Evolutionary conservation across 2,888 invertebrate species (phyloP), one percentile per base, ranked within the genome.

Genomic region (Stenichneumon culpator): DNA sequence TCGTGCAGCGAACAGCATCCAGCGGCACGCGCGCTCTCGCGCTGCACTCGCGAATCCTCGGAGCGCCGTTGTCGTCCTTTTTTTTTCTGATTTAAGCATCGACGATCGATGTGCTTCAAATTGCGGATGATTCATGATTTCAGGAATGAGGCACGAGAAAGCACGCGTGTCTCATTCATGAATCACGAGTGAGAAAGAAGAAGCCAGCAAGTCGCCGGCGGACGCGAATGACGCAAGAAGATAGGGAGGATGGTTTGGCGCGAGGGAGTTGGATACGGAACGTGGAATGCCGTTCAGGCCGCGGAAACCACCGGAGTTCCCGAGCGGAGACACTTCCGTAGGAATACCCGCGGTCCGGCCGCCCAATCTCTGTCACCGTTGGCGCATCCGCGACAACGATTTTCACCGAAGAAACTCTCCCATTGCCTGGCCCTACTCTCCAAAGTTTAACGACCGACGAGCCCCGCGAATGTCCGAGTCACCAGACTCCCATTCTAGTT

Each of bases 391-490:
- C 75, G 44, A 47, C 50, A 54, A 67, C 19, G 57, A 79, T 79
- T 79, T 74, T 19, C 14, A 16, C 47, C 32, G 77, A 79, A 78
- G 72, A 50, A 83, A 78, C 78, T 60, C 75, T 75, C 77, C 50
- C 44, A 68, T 52, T 68, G 73, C 54, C n/a, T 5, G 73, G 77
- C 60, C 22, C 32, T 32, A 52, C 68, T 65, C 52, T 47, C 22
- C 39, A 69, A 83, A 79, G 83, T 83, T 79, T 73, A 83, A 83
- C 83, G 78, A 78, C 69, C 57, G n/a, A 44, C 39, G 73, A 73
- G 79, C 25, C 57, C 68, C 39, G 32, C 67, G 57, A 83, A 74
- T 79, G 72, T 73, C 82, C 78, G 82, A 82, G 67, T 79, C 73
- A n/a, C 73, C 60, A 57, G 79, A 79, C 83, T 83, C 60, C 79